Base-by-base conservation (phyloP, 2,113 vertebrate genomes). In the Sander vitreus region DNA sequence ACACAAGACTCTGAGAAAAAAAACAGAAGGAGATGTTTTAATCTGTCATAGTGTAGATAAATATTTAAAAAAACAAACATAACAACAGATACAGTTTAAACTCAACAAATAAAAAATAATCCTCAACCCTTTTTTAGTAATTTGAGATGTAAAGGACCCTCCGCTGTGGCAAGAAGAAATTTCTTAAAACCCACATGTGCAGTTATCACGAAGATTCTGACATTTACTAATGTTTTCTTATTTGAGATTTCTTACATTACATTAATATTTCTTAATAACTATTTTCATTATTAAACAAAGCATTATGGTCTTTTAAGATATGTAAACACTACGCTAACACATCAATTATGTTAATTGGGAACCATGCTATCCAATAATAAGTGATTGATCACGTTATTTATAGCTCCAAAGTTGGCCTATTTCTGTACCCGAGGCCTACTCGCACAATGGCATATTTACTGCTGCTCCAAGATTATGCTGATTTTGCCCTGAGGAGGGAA, bases 1-100 rank as follows among this genome's bases (percentile, higher is more conserved):
- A 96, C 86, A 87, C 97, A 98, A 33, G 85, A 72, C 53, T 95
- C 97, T 98, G 76, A 80, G 54, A 30, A 50, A 80, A 48, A 58
- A 58, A 57, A 65, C 11, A 78, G 11, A 5, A 50, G 53, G 27
- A 51, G 3, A 68, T 25, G 74, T 43, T 65, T 53, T 10, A 50
- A 60, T 55, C 33, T 6, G 74, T 64, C 36, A 71, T 54, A 71
- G 19, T 39, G 19, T 25, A 70, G 5, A 71, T 43, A 55, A 5
- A 19, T 18, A 68, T 45, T 51, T 47, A 1, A 70, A 45, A 70
- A 45, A 12, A 25, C 0, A 39, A 7, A 33, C 0, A 73, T 9
- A 65, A 50, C 36, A 45, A 57, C 23, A 60, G n/a, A 51, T 36
- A 25, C 30, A 65, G 3, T 60, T 59, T 66, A 55, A 51, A 54